phyloP scores from a whole-genome alignment of 2,113 vertebrate species.

The Cebidichthys violaceus region DNA sequence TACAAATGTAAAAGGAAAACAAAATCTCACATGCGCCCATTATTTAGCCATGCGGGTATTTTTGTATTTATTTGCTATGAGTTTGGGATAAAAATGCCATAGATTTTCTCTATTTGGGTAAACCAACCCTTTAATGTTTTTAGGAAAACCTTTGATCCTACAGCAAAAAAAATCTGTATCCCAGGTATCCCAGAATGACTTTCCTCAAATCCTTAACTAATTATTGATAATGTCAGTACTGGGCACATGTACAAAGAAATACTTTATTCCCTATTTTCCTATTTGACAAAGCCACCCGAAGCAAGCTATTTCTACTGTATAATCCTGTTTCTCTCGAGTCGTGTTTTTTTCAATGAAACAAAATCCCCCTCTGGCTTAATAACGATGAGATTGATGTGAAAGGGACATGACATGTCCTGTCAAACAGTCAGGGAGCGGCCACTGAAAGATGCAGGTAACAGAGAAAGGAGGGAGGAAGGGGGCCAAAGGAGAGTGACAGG shows the following conservation, averaged over 20 bases:
- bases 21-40: not conserved
- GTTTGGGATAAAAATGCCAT: not conserved
- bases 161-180: not conserved
- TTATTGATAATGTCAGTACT: conserved; percentile 8
- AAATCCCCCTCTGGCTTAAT: conserved; percentile 48
- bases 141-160: not conserved
- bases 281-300: conserved; percentile 27
- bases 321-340: conserved; percentile 20
- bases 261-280: conserved; percentile 3
- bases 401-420: conserved; percentile 61
- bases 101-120: not conserved
- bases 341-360: conserved; percentile 49
- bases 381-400: conserved; percentile 55
- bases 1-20: not conserved
- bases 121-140: not conserved
- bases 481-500: conserved; percentile 42
- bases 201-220: conserved; percentile 32
- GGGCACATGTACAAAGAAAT: conserved; percentile 17
- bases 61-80: not conserved
- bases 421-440: conserved; percentile 56
- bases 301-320: conserved; percentile 9
- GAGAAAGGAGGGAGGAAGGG: conserved; percentile 25
- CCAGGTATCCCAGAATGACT: conserved; percentile 3
- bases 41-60: not conserved
- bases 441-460: conserved; percentile 52